These are phyloP conservation scores for Sebastes cheni DNA, from an alignment of 2,797 vertebrate species.

Conservation along the genomic window DNA sequence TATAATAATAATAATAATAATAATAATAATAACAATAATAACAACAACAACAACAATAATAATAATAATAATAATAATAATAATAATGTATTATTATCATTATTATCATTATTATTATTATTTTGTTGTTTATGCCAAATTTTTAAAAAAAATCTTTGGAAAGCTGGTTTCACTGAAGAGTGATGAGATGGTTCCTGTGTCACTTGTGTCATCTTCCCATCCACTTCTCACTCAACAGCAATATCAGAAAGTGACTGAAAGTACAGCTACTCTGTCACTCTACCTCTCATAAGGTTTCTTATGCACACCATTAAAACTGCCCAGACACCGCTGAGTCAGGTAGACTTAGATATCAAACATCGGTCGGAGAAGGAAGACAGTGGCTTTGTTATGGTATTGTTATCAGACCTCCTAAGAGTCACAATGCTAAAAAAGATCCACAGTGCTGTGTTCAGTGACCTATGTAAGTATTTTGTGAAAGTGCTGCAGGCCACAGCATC, in stretches of 20 bases:
- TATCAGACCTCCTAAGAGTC: not conserved
- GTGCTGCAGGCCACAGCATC: constrained; percentile 9
- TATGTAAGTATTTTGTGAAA: constrained; percentile 10
- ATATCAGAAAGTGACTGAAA: not conserved
- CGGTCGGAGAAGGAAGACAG: not conserved
- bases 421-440: not conserved
- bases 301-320: not conserved
- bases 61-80: too few species aligned
- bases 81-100: too few species aligned
- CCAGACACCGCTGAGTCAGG: not conserved
- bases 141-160: too few species aligned
- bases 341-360: not conserved
- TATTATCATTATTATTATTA: too few species aligned
- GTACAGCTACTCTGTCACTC: not conserved
- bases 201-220: too few species aligned
- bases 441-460: constrained; percentile 4
- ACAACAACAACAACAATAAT: too few species aligned
- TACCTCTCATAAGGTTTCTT: not conserved
- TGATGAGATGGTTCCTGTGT: too few species aligned
- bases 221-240: too few species aligned
- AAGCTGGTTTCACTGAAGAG: too few species aligned
- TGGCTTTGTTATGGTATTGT: not conserved
- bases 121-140: too few species aligned
- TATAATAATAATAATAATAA: too few species aligned
- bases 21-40: too few species aligned